These are phyloP conservation scores for Pipistrellus kuhlii DNA, from an alignment of 2,797 vertebrate species.

Conservation along the genomic window DNA sequence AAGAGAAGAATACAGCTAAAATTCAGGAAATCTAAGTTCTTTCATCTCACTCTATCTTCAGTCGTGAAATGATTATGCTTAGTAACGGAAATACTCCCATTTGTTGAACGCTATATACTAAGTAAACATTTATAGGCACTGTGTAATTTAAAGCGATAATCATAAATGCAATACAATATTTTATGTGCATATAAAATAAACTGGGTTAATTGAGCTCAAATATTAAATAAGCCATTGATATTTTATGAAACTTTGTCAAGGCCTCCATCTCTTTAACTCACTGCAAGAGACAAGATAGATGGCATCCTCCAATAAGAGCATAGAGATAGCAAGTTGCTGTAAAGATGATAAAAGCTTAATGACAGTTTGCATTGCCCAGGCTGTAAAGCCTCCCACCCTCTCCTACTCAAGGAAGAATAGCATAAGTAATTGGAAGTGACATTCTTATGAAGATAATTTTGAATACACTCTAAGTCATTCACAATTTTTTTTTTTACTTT, in stretches of 20 bases:
- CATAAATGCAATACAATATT: neutral
- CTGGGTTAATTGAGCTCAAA: neutral
- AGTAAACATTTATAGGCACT: neutral
- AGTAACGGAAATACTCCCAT: neutral
- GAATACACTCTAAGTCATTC: neutral
- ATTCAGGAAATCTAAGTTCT: neutral
- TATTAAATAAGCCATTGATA: neutral
- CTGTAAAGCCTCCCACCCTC: neutral
- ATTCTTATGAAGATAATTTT: slow-evolving; percentile 39
- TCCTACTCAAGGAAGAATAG: neutral
- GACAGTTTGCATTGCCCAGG: neutral
- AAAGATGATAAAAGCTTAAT: slow-evolving; percentile 17
- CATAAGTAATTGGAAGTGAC: neutral
- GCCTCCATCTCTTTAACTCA: neutral
- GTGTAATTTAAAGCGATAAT: neutral
- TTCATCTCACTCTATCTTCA: neutral
- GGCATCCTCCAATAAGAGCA: neutral
- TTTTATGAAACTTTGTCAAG: slow-evolving; percentile 11
- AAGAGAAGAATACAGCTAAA: neutral
- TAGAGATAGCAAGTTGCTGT: neutral
- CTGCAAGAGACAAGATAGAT: neutral
- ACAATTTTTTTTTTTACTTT: slow-evolving; percentile 17
- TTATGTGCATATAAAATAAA: neutral
- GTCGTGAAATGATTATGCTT: neutral
- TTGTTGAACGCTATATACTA: neutral